phyloP scores from a whole-genome alignment of 1,140 invertebrate genomes.

The Caenorhabditis briggsae region DNA sequence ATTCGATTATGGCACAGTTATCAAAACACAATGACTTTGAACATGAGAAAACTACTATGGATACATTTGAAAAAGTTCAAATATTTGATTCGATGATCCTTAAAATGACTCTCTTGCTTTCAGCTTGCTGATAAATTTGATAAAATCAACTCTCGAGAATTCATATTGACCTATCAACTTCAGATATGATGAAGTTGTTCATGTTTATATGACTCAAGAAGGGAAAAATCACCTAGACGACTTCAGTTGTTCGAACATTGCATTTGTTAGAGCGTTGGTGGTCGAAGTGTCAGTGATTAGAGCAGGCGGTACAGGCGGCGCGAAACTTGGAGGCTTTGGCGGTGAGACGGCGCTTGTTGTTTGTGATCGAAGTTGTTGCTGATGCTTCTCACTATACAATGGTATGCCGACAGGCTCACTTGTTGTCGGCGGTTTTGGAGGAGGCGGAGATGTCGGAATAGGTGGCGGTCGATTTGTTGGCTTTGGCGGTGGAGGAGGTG shows the following conservation, averaged over 20 bases:
- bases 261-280: constrained; percentile 50
- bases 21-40: too few species aligned
- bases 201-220: too few species aligned
- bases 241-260: constrained; percentile 39
- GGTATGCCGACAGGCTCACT: constrained; percentile 44
- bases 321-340: constrained; percentile 53
- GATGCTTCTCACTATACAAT: constrained; percentile 46
- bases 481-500: constrained; percentile 34
- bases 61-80: too few species aligned
- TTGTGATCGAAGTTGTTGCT: constrained; percentile 34
- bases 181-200: too few species aligned
- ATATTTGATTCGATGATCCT: too few species aligned
- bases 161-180: too few species aligned
- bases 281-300: constrained; percentile 48
- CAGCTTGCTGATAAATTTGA: too few species aligned
- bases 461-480: constrained; percentile 39
- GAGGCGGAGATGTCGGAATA: constrained; percentile 50
- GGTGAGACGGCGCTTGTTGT: constrained; percentile 3
- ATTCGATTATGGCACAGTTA: too few species aligned
- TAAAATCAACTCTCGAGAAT: too few species aligned
- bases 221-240: constrained; percentile 25
- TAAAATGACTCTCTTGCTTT: too few species aligned
- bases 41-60: too few species aligned
- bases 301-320: constrained; percentile 46
- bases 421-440: not conserved